Base-by-base conservation (phyloP, 35 echinoderm and acorn worm genomes). In the Antedon bifida region DNA sequence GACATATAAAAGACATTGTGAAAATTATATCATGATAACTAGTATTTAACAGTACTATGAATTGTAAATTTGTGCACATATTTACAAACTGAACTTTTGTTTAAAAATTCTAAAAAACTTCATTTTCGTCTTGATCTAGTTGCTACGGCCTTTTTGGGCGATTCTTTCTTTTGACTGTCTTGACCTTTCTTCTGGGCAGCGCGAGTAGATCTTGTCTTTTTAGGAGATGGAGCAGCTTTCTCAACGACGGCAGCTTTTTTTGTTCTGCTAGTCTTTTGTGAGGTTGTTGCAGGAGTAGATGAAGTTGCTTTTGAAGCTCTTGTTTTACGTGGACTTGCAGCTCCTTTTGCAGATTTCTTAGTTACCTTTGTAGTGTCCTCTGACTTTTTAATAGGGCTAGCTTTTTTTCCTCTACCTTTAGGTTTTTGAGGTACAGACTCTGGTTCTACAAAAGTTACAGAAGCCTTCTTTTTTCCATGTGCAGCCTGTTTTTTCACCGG, bases 381-480 rank as follows among this genome's bases (percentile, higher is more conserved):
- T 29, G 26, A 34, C 34, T 78, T 82, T 64, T 64, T 64, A 19
- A 64, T 21, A 44, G 87, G 74, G n/a, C 75, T 78, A 35, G 76
- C 34, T 13, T n/a, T 32, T 79, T n/a, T 87, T 79, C 19, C 78
- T 91, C 84, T 89, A 92, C 77, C 83, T 96, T 14, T 21, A 3
- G 93, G 93, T 23, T 36, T 80, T 83, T 5, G 88, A 79, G 31
- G 77, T 79, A 29, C 82, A 81, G 30, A 34, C 84, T 5, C 64
- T 78, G 64, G 80, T 74, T 79, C 76, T 56, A 76, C 73, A 34
- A 78, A 38, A 31, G 87, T 81, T 30, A 16, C 79, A 39, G 75
- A 81, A 34, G 83, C 85, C 34, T 46, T 78, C 36, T 64, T 5
- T 11, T 38, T 77, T 56, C 73, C n/a, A 5, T 35, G 33, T 4